phyloP scores from a whole-genome alignment of 2,888 invertebrate species.

The Drosophila greeni region DNA sequence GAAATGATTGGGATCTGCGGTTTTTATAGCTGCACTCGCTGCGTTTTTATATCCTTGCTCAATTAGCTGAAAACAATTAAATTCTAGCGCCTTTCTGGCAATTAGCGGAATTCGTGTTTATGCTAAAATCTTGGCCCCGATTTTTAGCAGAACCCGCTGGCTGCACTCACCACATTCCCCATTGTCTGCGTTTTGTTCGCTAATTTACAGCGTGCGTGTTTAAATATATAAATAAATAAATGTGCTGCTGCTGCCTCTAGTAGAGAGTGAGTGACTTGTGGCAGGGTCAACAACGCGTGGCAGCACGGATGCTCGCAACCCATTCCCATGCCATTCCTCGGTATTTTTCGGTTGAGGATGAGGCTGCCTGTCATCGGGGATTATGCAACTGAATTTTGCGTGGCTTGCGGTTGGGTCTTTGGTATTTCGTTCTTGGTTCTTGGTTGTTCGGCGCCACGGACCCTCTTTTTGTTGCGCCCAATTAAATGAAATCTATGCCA shows the following conservation, averaged over 20 bases:
- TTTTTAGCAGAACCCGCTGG: constrained; percentile 42
- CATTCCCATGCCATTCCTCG: constrained; percentile 15
- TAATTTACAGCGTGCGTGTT: constrained; percentile 72
- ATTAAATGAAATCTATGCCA: constrained; percentile 56
- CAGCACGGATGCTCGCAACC: constrained; percentile 19
- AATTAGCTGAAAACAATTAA: constrained; percentile 46
- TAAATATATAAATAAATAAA: constrained; percentile 67
- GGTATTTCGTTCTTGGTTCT: background rate
- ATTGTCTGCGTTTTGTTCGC: constrained; percentile 42
- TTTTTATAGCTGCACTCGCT: constrained; percentile 18
- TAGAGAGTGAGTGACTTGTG: constrained; percentile 35
- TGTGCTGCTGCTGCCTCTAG: constrained; percentile 16
- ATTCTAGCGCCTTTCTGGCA: constrained; percentile 42
- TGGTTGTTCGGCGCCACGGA: constrained; percentile 15
- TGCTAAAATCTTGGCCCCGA: constrained; percentile 61
- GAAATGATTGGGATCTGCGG: constrained; percentile 35
- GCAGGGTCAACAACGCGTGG: constrained; percentile 71
- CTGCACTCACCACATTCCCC: constrained; percentile 23
- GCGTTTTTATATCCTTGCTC: constrained; percentile 27
- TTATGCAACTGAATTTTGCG: constrained; percentile 59
- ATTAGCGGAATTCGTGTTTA: constrained; percentile 62
- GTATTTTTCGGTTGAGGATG: constrained; percentile 24
- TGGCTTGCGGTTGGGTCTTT: constrained; percentile 4
- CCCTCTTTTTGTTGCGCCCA: constrained; percentile 42
- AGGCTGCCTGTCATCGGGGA: constrained; percentile 60